These are phyloP conservation scores for Dione vanillae DNA, from an alignment of 2,888 invertebrate species.

Conservation along the genomic window DNA sequence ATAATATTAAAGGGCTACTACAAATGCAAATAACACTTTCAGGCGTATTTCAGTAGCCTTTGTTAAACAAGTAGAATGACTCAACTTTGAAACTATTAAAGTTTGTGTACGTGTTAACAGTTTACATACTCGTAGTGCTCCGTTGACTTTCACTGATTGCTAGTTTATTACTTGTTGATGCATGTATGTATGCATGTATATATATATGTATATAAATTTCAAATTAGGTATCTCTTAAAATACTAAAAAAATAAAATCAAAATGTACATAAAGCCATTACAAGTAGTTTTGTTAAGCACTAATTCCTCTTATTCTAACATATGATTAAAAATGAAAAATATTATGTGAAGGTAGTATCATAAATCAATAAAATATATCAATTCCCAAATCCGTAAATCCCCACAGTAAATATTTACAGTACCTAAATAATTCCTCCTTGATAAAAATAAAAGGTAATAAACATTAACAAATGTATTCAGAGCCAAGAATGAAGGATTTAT, in stretches of 20 bases:
- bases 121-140: constrained; percentile 18
- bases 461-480: constrained; percentile 43
- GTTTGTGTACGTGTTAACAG: constrained; percentile 29
- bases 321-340: too few species aligned
- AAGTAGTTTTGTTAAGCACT: too few species aligned
- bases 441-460: constrained; percentile 39
- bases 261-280: too few species aligned
- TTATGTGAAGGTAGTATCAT: too few species aligned
- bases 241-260: background rate
- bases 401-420: too few species aligned
- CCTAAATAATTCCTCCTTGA: background rate
- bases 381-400: too few species aligned
- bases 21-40: constrained; percentile 18
- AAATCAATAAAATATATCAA: too few species aligned
- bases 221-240: background rate
- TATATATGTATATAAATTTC: background rate
- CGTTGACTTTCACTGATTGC: constrained; percentile 15
- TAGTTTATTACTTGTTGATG: constrained; percentile 19
- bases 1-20: constrained; percentile 26
- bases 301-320: too few species aligned
- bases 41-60: constrained; percentile 20
- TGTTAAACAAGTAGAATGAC: constrained; percentile 32
- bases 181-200: background rate
- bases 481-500: constrained; percentile 30
- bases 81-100: constrained; percentile 30